Evolutionary conservation across 1,140 invertebrate species (phyloP).

Genomic region (Musca vetustissima): DNA sequence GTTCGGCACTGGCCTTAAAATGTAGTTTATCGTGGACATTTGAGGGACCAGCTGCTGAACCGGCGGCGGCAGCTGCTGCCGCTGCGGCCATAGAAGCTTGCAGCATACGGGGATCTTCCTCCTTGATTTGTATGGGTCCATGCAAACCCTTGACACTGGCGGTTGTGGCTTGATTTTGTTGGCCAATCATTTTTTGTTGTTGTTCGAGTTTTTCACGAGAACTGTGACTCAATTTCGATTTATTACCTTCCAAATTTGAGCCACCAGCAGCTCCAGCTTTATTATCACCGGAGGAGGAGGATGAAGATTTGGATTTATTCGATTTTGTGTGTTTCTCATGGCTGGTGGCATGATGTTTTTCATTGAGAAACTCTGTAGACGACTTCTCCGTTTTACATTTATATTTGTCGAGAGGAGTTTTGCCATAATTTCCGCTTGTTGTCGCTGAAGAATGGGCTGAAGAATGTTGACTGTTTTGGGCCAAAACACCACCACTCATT

Average conservation of each 20-base stretch:
- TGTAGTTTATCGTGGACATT: conserved; percentile 40
- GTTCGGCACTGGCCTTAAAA: conserved; percentile 40
- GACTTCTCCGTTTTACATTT: conserved; percentile 10
- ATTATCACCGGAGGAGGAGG: too few species aligned
- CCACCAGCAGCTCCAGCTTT: not conserved
- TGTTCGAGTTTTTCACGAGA: not conserved
- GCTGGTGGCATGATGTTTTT: not conserved
- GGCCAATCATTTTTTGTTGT: not conserved
- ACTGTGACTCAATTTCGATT: not conserved
- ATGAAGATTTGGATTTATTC: not conserved
- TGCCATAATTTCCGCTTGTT: not conserved
- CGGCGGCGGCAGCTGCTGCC: not conserved
- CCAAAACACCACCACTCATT: not conserved
- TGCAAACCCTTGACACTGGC: not conserved
- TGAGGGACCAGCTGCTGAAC: not conserved
- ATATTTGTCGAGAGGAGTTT: conserved; percentile 3
- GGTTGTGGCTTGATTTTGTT: not conserved
- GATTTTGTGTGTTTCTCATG: conserved; percentile 4
- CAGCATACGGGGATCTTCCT: not conserved
- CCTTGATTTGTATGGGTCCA: conserved; percentile 18
- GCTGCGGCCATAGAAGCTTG: not conserved
- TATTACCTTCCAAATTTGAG: not conserved
- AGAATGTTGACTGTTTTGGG: too few species aligned
- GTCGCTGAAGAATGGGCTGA: too few species aligned
- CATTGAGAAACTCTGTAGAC: not conserved